phyloP scores from a whole-genome alignment of 2,113 vertebrate species.

The Pagrus major region DNA sequence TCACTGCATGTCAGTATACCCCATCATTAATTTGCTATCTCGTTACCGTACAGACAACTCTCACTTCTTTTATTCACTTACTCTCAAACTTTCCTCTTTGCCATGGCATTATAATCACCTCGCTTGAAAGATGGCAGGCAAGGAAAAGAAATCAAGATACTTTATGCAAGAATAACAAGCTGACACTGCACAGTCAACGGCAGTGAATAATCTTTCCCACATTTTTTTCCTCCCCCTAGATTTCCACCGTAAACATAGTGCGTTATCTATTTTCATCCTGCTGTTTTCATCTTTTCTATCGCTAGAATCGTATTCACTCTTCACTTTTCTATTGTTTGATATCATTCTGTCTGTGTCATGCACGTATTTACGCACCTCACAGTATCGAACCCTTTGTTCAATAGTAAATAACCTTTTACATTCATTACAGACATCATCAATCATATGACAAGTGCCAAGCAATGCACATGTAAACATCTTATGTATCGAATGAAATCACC shows the following conservation, averaged over 20 bases:
- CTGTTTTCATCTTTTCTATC: conserved; percentile 8
- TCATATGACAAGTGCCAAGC: background rate
- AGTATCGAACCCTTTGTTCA: conserved; percentile 11
- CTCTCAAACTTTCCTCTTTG: conserved; percentile 53
- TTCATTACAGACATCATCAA: conserved; percentile 5
- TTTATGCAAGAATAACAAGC: conserved; percentile 72
- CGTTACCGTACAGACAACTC: conserved; percentile 30
- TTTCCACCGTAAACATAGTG: conserved; percentile 26
- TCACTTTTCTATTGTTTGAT: conserved; percentile 18
- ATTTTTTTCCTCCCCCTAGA: conserved; percentile 58
- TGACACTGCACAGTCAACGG: conserved; percentile 57
- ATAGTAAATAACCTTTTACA: conserved; percentile 7
- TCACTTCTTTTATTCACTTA: conserved; percentile 34
- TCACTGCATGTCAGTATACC: conserved; percentile 28
- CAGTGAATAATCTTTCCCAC: conserved; percentile 54
- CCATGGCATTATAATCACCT: conserved; percentile 65
- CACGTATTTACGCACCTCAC: background rate
- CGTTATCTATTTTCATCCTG: conserved; percentile 24
- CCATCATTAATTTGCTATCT: conserved; percentile 53
- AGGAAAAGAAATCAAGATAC: conserved; percentile 53
- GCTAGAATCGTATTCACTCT: conserved; percentile 5
- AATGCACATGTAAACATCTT: background rate
- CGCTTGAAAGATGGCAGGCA: conserved; percentile 56
- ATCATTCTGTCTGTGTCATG: background rate
- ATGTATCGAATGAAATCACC: background rate